A percentile compares a stretch with the other conserved stretches of the same genome.
phyloP scores from a whole-genome alignment of 1,140 invertebrate species.

The Phocides pigmalion region DNA sequence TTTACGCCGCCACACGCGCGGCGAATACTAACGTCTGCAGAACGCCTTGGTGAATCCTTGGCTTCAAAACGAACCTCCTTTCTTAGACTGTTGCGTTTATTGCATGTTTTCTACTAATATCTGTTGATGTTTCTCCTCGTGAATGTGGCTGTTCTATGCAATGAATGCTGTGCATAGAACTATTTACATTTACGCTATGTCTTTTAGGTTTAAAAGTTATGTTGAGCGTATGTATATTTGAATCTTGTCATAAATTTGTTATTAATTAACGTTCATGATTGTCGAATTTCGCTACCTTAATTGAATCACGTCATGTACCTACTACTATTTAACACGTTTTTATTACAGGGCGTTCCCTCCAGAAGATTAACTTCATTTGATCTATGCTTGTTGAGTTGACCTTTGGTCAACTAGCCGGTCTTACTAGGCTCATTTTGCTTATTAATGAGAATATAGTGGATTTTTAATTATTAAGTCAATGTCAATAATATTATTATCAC shows the following conservation, averaged over 20 bases:
- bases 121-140: conserved; percentile 14
- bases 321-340: background rate
- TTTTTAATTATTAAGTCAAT: conserved; percentile 9
- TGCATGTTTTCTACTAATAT: conserved; percentile 58
- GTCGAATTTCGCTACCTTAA: background rate
- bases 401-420: conserved; percentile 23
- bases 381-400: conserved; percentile 38
- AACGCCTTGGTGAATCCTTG: conserved; percentile 81
- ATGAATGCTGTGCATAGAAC: background rate
- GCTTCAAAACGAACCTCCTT: conserved; percentile 83
- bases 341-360: background rate
- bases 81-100: conserved; percentile 75
- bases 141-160: conserved; percentile 2
- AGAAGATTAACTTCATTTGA: conserved; percentile 39
- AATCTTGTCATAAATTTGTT: background rate
- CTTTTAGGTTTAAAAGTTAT: conserved; percentile 3
- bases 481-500: background rate
- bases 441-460: background rate
- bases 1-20: conserved; percentile 66
- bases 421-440: conserved; percentile 1
- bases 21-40: conserved; percentile 77
- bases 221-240: background rate
- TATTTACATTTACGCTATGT: background rate
- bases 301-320: background rate
- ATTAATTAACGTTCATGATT: background rate